phyloP scores from a whole-genome alignment of 2,888 invertebrate genomes.

The Dryadula phaetusa region DNA sequence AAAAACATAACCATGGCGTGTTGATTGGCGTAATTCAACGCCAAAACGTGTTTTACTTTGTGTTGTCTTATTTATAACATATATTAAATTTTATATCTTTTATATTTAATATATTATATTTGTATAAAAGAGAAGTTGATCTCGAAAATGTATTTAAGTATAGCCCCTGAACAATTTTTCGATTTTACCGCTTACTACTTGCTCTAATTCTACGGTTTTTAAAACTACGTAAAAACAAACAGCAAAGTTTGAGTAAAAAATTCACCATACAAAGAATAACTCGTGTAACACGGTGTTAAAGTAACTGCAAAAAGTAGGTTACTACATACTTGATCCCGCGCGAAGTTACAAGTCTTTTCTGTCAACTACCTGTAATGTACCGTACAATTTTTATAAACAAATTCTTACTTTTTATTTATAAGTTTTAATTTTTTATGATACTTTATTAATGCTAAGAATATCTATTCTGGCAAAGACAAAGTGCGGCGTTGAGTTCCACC shows the following conservation, averaged over 20 bases:
- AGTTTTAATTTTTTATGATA: no score
- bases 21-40: no score
- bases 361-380: conserved; percentile 11
- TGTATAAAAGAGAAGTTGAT: no score
- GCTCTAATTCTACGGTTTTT: not conserved
- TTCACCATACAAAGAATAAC: not conserved
- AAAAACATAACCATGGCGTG: no score
- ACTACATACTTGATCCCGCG: conserved; percentile 16
- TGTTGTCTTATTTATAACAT: no score
- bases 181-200: not conserved
- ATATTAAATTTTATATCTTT: no score
- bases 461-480: no score
- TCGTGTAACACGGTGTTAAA: conserved; percentile 23
- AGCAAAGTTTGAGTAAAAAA: not conserved
- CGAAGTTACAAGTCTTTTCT: conserved; percentile 23
- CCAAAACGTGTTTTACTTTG: no score
- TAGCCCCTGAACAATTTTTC: not conserved
- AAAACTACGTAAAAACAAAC: not conserved
- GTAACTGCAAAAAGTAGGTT: conserved; percentile 33
- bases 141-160: no score
- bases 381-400: not conserved
- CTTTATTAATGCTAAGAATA: no score
- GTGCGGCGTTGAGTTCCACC: no score
- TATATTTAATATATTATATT: no score
- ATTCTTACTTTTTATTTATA: not conserved